Evolutionary conservation across 2,797 vertebrate species (phyloP).

Genomic region (Choloepus didactylus): DNA sequence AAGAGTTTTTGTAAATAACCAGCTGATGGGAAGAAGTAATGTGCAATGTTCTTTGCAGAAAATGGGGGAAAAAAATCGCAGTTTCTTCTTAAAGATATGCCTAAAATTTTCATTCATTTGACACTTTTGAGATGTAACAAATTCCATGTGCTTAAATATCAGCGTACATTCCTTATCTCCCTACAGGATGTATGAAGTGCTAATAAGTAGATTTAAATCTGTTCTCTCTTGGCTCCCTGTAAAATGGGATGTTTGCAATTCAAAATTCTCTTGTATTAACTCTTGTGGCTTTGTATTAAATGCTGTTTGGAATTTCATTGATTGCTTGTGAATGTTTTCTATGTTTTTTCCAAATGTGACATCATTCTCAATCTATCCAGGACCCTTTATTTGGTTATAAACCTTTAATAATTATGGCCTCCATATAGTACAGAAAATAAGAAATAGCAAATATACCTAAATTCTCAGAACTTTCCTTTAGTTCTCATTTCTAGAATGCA

Average conservation of each 20-base stretch:
- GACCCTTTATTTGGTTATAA: background rate
- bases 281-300: constrained; percentile 30
- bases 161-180: background rate
- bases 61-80: background rate
- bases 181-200: background rate
- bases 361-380: background rate
- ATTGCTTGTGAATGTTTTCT: background rate
- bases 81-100: background rate
- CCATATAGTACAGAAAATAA: background rate
- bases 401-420: background rate
- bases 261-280: background rate
- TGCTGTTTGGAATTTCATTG: background rate
- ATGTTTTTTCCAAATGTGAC: background rate
- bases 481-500: background rate
- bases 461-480: background rate
- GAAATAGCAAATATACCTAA: background rate
- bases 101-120: background rate
- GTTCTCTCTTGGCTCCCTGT: background rate
- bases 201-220: background rate
- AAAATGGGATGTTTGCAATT: background rate
- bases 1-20: background rate
- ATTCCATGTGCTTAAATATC: background rate
- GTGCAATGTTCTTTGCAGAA: background rate
- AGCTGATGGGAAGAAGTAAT: background rate
- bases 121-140: background rate